Base-by-base conservation (phyloP, 2,888 invertebrate genomes). In the Xylota segnis region DNA sequence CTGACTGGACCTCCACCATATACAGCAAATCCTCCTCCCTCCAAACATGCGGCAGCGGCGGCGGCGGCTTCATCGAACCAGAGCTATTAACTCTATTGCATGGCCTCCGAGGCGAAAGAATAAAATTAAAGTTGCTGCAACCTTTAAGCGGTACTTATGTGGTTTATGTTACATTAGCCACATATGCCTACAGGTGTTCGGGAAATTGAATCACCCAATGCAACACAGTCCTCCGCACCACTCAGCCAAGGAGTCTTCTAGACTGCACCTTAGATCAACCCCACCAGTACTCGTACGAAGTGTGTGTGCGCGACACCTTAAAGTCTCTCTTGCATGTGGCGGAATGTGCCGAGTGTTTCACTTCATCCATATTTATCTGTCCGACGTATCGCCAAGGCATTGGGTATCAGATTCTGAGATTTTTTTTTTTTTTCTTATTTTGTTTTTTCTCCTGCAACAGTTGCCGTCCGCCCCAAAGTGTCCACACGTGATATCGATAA, bases 121-220 rank as follows among this genome's bases (percentile, higher is more conserved):
- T 86, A 77, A 86, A 86, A 82, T 82, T 86, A 82, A 86, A 86
- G 72, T 68, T 72, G 72, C 65, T 72, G 63, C 86, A 86, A 86
- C 81, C 86, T 86, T 86, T 86, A 81, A 86, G 86, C 82, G 86
- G 86, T 82, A 86, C 86, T 86, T 86, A 86, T 82, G 86, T 86
- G 82, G 86, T 82, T 86, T 86, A 86, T 86, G 86, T 86, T 86
- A 86, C 86, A 86, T 86, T 86, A 86, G 76, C 82, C 82, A 82
- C 86, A 86, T 82, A 82, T 82, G 86, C 86, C 86, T 86, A 86
- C 86, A 86, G 86, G 86, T 86, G 86, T 86, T 86, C 82, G 86
- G 59, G 86, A 82, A 86, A 86, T 86, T 86, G 86, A 86, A 86
- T 86, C 86, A 77, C 66, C 75, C 59, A 27, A 66, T 78, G 72